These are phyloP conservation scores for Gortyna flavago DNA, from an alignment of 2,888 invertebrate species.

Conservation along the genomic window DNA sequence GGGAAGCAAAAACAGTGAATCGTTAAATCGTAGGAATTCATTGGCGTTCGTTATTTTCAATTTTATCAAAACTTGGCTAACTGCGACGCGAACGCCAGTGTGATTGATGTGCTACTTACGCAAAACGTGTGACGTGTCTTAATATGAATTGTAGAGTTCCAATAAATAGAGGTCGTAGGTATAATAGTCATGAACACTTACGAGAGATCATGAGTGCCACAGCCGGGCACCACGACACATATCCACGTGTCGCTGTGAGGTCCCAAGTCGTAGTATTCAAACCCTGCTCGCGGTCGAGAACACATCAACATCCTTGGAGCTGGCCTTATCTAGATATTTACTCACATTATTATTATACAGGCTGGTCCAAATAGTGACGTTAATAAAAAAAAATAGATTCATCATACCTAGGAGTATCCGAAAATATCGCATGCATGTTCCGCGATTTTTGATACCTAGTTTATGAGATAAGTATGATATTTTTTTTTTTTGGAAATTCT, in stretches of 20 bases:
- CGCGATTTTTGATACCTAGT: no score
- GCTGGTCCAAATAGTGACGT: no score
- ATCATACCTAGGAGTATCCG: no score
- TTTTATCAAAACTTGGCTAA: not conserved
- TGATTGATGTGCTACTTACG: not conserved
- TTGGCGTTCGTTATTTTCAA: no score
- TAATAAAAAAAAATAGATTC: no score
- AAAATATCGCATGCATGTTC: no score
- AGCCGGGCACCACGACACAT: slow-evolving; percentile 81
- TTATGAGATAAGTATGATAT: no score
- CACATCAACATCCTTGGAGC: slow-evolving; percentile 31
- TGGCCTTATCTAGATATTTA: slow-evolving; percentile 68
- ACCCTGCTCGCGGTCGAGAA: slow-evolving; percentile 75
- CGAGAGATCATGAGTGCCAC: slow-evolving; percentile 75
- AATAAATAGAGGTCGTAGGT: not conserved
- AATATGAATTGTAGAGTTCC: not conserved
- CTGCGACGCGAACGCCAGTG: not conserved
- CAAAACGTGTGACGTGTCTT: not conserved
- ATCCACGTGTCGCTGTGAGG: slow-evolving; percentile 80
- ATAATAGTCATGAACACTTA: slow-evolving; percentile 64
- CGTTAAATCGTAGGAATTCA: not conserved
- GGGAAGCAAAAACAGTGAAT: not conserved
- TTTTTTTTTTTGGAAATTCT: no score
- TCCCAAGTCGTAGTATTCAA: slow-evolving; percentile 79
- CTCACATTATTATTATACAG: not conserved